Evolutionary conservation across 2,888 invertebrate species (phyloP), one percentile per base, ranked within the genome.

Genomic region (Tachina lurida): DNA sequence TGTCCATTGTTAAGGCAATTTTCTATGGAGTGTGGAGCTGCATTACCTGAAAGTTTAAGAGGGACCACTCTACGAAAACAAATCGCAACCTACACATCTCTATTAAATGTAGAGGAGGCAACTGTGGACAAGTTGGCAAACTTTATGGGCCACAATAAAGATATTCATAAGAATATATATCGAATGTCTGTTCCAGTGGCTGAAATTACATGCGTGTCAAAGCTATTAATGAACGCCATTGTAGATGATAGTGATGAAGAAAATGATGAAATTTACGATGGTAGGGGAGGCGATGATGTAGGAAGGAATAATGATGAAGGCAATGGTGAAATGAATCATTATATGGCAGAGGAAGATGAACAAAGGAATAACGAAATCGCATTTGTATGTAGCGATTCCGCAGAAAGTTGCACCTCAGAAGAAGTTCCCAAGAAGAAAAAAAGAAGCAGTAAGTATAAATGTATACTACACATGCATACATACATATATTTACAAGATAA

Each of bases 91-190:
- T 63, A 79, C 43, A 79, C 71, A 62, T 58, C 78, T 41, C 10
- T 79, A 5, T 17, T 79, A 19, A 79, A 79, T 19, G 43, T 63
- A 9, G 70, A 63, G 43, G 71, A 79, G 52, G 62, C 45, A n/a
- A 15, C 68, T 31, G 62, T 79, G 17, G 71, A 71, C n/a, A 52
- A 22, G n/a, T 22, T 79, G 12, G 78, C 71, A 15, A 62, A 79
- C 12, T 79, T 79, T 54, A 43, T 79, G 54, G 79, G 79, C 3
- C 78, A 78, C 22, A 70, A 78, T 12, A 78, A 78, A 17, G 63
- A 70, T 13, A 70, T 78, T 13, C 78, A 79, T 41, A 79, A 79
- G 54, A 79, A 19, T 3, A 39, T 68, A 17, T 77, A 77, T n/a
- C 43, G 60, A 60, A 22, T 68, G 19, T 15, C 56, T 9, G 15